Evolutionary conservation across 2,797 vertebrate genomes (phyloP).

Genomic region (Pitangus sulphuratus): DNA sequence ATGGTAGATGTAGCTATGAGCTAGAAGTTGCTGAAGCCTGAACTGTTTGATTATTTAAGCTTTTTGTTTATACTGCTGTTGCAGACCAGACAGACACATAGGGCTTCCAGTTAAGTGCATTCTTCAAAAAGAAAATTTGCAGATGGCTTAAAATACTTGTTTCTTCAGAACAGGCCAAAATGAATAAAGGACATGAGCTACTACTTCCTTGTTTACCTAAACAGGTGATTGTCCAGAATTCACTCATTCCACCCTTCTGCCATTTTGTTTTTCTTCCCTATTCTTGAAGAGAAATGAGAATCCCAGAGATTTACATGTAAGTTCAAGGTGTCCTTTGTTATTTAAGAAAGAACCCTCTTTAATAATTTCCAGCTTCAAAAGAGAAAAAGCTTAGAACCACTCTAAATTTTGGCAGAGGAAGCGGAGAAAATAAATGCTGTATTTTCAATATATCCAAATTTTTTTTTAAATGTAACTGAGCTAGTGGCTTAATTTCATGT

Average conservation of each 20-base stretch:
- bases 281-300: background rate
- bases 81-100: background rate
- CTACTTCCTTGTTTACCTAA: background rate
- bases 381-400: background rate
- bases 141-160: background rate
- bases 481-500: background rate
- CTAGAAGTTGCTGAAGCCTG: background rate
- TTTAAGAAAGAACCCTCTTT: background rate
- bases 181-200: background rate
- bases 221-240: background rate
- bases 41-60: background rate
- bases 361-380: background rate
- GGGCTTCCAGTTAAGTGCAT: background rate
- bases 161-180: background rate
- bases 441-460: background rate
- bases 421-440: background rate
- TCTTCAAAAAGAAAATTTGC: background rate
- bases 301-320: background rate
- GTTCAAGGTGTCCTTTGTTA: background rate
- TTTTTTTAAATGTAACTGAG: background rate
- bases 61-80: background rate
- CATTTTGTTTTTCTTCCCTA: background rate
- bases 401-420: background rate
- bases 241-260: background rate
- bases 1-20: background rate